Conservation (phyloP, 2,888 invertebrate genomes). For the Lypha dubia region DNA sequence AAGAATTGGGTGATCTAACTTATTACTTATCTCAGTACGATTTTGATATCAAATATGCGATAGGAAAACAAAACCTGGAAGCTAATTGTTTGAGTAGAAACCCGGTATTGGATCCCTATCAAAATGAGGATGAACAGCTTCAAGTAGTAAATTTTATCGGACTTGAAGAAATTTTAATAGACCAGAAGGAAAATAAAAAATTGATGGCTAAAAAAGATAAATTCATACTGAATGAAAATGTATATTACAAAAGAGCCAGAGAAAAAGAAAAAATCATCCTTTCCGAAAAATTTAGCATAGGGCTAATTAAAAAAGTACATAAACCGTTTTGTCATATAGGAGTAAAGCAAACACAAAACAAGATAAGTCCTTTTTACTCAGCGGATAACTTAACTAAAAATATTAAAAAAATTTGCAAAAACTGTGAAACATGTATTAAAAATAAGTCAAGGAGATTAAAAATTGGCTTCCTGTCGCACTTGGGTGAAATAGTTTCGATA, state of each 20-base stretch:
- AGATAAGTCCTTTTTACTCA: conserved; percentile 63
- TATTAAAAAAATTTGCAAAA: conserved; percentile 41
- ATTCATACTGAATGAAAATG: not conserved
- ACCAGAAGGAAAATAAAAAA: not conserved
- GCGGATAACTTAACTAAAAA: conserved; percentile 61
- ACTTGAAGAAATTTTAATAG: conserved; percentile 16
- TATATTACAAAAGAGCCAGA: conserved; percentile 48
- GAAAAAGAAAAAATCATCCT: conserved; percentile 46
- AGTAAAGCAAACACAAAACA: conserved; percentile 65
- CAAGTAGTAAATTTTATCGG: conserved; percentile 42
- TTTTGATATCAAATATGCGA: no score
- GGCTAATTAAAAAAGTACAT: conserved; percentile 62
- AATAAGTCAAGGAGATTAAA: conserved; percentile 63
- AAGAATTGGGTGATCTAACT: no score
- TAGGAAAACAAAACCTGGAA: not conserved
- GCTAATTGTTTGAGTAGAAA: conserved; percentile 55
- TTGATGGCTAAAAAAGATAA: not conserved
- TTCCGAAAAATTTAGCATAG: conserved; percentile 61
- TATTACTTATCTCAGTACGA: no score
- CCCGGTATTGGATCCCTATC: conserved; percentile 52
- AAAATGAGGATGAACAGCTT: conserved; percentile 42
- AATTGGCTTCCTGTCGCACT: conserved; percentile 66
- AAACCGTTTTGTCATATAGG: conserved; percentile 68
- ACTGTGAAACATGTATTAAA: conserved; percentile 35
- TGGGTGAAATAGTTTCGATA: conserved; percentile 72